phyloP scores from a whole-genome alignment of 1,140 invertebrate species.

The Zaprionus camerounensis region DNA sequence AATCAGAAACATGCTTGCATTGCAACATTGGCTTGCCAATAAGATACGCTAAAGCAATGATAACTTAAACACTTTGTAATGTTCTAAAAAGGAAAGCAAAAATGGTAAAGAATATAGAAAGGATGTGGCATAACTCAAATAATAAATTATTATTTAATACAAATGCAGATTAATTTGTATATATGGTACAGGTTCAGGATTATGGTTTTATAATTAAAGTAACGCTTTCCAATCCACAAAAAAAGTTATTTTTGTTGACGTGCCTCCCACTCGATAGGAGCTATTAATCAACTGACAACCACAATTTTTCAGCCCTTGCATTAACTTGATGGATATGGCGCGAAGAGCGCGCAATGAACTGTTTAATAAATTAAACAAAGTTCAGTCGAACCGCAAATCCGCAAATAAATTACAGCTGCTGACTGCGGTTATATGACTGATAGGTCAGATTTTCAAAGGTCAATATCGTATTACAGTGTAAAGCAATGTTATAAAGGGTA shows the following conservation, averaged over 20 bases:
- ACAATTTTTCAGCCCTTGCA: conserved; percentile 22
- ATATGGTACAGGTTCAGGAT: too few relatives aligned
- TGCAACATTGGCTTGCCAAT: too few relatives aligned
- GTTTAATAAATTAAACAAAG: conserved; percentile 35
- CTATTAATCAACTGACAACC: conserved; percentile 23
- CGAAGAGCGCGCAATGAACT: conserved; percentile 21
- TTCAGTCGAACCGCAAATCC: conserved; percentile 20
- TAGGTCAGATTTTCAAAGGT: conserved; percentile 1
- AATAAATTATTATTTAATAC: too few relatives aligned
- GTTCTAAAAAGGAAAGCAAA: too few relatives aligned
- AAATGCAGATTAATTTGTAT: too few relatives aligned
- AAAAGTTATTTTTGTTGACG: background rate
- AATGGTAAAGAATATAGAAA: too few relatives aligned
- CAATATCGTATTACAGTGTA: background rate
- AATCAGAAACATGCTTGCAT: too few relatives aligned
- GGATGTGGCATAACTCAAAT: too few relatives aligned
- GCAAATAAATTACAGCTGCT: conserved; percentile 19
- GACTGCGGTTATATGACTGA: conserved; percentile 21
- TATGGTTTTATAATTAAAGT: too few relatives aligned
- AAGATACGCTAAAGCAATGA: too few relatives aligned
- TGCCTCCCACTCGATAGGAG: background rate
- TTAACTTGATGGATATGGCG: conserved; percentile 30
- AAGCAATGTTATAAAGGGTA: background rate
- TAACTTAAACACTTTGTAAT: too few relatives aligned
- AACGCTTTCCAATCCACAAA: background rate